phyloP scores from a whole-genome alignment of 1,140 invertebrate genomes.

The Amphibalanus amphitrite region DNA sequence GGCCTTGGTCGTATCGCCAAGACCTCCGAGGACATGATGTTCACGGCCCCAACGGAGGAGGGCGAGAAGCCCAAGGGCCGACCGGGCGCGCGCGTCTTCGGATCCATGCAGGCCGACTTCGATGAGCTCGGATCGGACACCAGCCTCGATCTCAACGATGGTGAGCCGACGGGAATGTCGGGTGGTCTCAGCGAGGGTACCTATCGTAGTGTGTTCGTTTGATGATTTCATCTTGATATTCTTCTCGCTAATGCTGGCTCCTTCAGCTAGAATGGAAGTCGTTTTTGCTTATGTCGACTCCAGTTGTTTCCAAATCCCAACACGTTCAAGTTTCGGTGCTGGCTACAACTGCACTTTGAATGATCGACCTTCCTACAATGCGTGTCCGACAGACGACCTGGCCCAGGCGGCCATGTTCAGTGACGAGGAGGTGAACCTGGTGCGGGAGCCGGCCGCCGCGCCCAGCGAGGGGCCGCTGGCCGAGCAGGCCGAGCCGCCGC shows the following conservation, averaged over 20 bases:
- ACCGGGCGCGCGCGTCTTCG: background rate
- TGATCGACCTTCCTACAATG: too few relatives aligned
- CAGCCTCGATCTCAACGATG: background rate
- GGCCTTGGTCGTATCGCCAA: background rate
- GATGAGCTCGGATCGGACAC: background rate
- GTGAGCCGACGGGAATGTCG: too few relatives aligned
- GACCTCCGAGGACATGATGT: too few relatives aligned
- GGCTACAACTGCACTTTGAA: too few relatives aligned
- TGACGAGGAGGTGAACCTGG: background rate
- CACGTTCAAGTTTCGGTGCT: background rate
- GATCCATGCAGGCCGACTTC: slow-evolving; percentile 2
- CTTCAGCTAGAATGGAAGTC: background rate
- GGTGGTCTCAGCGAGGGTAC: background rate
- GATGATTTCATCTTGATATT: background rate
- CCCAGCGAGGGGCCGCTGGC: too few relatives aligned
- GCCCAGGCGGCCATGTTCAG: background rate
- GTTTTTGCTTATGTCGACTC: background rate
- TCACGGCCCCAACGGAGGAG: background rate
- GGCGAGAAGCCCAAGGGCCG: background rate
- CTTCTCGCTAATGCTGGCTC: background rate
- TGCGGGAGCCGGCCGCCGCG: too few relatives aligned
- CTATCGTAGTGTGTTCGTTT: background rate
- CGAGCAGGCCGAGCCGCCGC: too few relatives aligned
- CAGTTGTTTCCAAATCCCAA: background rate
- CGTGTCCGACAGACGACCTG: background rate